Base-by-base conservation (phyloP, 35 echinoderm and acorn worm genomes). In the Holothuria glaberrima region DNA sequence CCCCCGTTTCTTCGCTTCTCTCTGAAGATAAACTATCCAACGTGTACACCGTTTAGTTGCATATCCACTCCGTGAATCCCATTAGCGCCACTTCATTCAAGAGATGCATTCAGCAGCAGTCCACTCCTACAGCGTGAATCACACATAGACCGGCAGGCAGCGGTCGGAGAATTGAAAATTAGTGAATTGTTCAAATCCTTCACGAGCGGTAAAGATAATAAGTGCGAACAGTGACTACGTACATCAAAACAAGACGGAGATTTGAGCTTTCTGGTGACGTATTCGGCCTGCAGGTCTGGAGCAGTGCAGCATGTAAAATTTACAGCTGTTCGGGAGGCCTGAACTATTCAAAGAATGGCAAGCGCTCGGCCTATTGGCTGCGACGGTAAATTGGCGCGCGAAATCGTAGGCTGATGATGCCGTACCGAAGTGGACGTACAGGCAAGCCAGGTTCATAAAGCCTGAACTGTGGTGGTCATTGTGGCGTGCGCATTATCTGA, bases 331-430 rank as follows among this genome's bases (percentile, higher is more conserved):
- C 35, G 19, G 17, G 62, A n/a, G 83, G 83, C 83, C 83, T 66
- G 21, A 86, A 86, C 56, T 86, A 86, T 86, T 63, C 59, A 14
- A 86, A 59, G 83, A 86, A 86, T 86, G 83, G 59, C 83, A 86
- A 86, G 62, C 83, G 83, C 27, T 68, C 83, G 48, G 59, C 58
- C 56, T n/a, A 82, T 84, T 61, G 80, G 52, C 28, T 59, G 57
- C 54, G 30, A 84, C 80, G 57, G 50, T 84, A 61, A 61, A 25
- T 84, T 61, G 80, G 80, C 80, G 80, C 80, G 52, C 24, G 56
- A 84, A 60, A 61, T 84, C 52, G 32, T 84, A 34, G 58, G 20
- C 50, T 63, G 66, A 33, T 69, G 31, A 10, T 69, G 22, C 66
- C 50, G 9, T 54, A 54, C 10, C 5, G 9, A 54, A 2, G 50